These are phyloP conservation scores for Panurus biarmicus DNA, from an alignment of 2,113 vertebrate species.

Conservation along the genomic window DNA sequence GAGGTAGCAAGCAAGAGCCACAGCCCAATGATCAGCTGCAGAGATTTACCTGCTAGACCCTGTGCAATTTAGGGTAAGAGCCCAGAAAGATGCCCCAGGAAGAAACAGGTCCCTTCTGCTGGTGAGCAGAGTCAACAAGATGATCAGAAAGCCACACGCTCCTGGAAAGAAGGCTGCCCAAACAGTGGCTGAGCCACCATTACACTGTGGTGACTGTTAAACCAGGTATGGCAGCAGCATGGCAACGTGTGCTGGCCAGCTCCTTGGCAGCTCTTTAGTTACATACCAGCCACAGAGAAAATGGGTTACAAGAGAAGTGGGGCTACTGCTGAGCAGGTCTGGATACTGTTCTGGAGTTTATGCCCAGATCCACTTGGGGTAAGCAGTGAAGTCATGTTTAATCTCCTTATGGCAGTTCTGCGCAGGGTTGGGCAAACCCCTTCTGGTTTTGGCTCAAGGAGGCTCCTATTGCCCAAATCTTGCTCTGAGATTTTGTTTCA, in stretches of 20 bases:
- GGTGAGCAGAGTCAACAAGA: background rate
- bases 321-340: background rate
- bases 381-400: background rate
- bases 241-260: rapidly evolving
- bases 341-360: background rate
- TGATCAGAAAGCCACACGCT: background rate
- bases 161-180: background rate
- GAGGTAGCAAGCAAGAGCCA: background rate
- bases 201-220: background rate
- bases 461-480: background rate
- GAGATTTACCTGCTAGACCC: background rate
- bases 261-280: background rate
- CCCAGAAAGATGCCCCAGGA: background rate
- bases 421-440: background rate
- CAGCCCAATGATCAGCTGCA: background rate
- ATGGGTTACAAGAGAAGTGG: background rate
- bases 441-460: background rate
- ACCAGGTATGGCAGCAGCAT: background rate
- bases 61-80: background rate
- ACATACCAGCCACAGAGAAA: background rate
- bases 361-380: background rate
- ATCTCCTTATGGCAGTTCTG: background rate
- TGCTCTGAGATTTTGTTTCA: background rate
- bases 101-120: background rate
- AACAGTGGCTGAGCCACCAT: background rate